Evolutionary conservation across 2,888 invertebrate genomes (phyloP), one percentile per base, ranked within the genome.

Genomic region (Oscheius onirici): DNA sequence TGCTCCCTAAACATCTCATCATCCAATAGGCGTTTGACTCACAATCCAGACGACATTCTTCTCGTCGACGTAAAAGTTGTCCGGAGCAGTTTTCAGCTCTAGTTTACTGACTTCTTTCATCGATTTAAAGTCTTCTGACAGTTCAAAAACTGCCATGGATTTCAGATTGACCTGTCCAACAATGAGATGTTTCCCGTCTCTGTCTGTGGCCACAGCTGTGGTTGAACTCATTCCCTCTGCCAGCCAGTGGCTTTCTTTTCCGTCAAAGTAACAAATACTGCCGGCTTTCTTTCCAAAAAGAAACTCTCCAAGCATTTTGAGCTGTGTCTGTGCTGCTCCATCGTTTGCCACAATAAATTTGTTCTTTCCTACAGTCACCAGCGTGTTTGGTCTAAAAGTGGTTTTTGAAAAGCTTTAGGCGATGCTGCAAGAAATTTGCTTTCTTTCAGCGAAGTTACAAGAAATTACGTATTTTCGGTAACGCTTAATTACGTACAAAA

Each of bases 281-380:
- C 79, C 81, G n/a, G 52, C 61, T 43, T 74, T 73, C 17, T 67
- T 52, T 10, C 75, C 73, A 17, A 61, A 46, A 5, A 79, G 15
- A 15, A 65, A 17, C 46, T 81, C 81, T 11, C 74, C 22, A 0
- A 63, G 20, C 51, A 76, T 78, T 11, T n/a, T 44, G 5, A 69
- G n/a, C 24, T 46, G 52, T 0, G 75, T 75, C 69, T 77, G 77
- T 13, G 75, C 68, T 10, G 60, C 58, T 15, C 81, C 81, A 46
- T 81, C 81, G 63, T 81, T 81, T 0, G 78, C 74, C 6, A 81
- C 43, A 13, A 81, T 54, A 28, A 81, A 78, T 34, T 61, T 61
- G 15, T 73, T 73, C 17, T 73, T 71, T 15, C 75, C 75, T 17
- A 78, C 73, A 1, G 78, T 76, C 13, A 61, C 61, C 15, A 81